phyloP scores from a whole-genome alignment of 2,888 invertebrate species.

The Campoplex capitator region DNA sequence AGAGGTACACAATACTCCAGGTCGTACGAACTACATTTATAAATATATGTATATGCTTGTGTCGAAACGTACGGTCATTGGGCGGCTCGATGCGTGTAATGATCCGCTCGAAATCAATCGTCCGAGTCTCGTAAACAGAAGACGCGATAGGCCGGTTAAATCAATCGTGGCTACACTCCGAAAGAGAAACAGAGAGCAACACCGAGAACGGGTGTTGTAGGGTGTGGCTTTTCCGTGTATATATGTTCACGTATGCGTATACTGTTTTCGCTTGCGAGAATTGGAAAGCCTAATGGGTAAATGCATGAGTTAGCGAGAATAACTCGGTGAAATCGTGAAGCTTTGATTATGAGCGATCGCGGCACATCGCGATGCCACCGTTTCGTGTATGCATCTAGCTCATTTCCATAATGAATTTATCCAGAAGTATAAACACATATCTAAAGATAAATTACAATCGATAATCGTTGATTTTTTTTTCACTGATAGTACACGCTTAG shows the following conservation, averaged over 20 bases:
- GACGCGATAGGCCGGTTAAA: constrained; percentile 68
- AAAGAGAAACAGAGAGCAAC: constrained; percentile 26
- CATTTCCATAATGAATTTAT: not conserved
- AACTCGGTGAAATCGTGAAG: constrained; percentile 14
- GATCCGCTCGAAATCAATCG: constrained; percentile 69
- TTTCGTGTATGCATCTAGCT: not conserved
- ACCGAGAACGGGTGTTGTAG: not conserved
- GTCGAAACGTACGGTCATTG: constrained; percentile 19
- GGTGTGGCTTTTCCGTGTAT: constrained; percentile 3
- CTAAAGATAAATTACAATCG: not conserved
- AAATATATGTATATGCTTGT: constrained; percentile 1
- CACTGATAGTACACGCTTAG: too few relatives aligned
- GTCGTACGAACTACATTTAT: not conserved
- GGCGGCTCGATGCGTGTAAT: constrained; percentile 66
- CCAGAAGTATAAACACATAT: not conserved
- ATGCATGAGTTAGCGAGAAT: constrained; percentile 18
- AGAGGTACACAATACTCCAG: constrained; percentile 2
- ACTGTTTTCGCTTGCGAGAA: not conserved
- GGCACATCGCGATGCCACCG: not conserved
- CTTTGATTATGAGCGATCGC: constrained; percentile 21
- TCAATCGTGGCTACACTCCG: constrained; percentile 57
- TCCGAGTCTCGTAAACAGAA: constrained; percentile 66
- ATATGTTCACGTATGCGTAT: not conserved
- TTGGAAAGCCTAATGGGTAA: constrained; percentile 11
- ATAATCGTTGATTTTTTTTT: not conserved